phyloP scores from a whole-genome alignment of 92 coral and sea anemone genomes.

The Palythoa heliodiscus region DNA sequence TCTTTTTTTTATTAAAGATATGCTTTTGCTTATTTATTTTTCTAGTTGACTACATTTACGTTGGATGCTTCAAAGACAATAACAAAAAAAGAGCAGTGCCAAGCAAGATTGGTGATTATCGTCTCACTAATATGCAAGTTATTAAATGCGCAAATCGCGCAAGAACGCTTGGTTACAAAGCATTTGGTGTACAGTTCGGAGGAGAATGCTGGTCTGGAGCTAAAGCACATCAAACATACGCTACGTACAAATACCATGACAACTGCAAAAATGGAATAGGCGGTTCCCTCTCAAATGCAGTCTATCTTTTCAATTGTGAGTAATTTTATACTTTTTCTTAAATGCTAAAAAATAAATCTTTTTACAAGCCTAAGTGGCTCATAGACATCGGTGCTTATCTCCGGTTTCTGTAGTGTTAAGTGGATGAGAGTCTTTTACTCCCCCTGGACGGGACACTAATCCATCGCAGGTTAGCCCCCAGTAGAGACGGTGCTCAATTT shows the following conservation, averaged over 20 bases:
- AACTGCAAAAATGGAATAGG: background rate
- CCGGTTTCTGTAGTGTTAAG: too few species aligned
- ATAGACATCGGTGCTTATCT: too few species aligned
- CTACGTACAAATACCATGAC: background rate
- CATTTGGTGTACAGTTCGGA: background rate
- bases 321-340: background rate
- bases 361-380: too few species aligned
- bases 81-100: background rate
- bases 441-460: too few species aligned
- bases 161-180: conserved; percentile 17
- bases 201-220: conserved; percentile 18
- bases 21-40: background rate
- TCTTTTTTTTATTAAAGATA: background rate
- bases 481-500: too few species aligned
- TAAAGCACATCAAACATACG: background rate
- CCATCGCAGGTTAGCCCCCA: too few species aligned
- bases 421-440: too few species aligned
- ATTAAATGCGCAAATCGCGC: background rate
- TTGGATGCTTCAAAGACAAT: conserved; percentile 12
- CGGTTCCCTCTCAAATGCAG: background rate
- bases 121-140: background rate
- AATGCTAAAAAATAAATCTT: too few species aligned
- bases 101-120: background rate
- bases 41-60: conserved; percentile 8
- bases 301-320: conserved; percentile 13